A percentile compares a stretch with the other conserved stretches of the same genome.
These are phyloP conservation scores for Caenorhabditis virilis DNA, from an alignment of 2,888 invertebrate genomes.

Conservation along the genomic window DNA sequence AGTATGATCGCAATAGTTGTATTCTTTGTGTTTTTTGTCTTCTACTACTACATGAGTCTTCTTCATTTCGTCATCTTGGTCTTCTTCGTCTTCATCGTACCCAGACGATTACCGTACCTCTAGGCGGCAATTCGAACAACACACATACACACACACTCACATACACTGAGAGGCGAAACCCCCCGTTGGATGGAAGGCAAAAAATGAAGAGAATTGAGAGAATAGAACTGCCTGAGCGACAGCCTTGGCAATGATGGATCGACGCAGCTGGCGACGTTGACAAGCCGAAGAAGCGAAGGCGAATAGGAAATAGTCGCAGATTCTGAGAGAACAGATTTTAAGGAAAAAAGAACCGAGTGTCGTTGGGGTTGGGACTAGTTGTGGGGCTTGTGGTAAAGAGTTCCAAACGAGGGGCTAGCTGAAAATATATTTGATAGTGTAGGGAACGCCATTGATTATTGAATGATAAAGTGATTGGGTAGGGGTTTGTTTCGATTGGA, in stretches of 20 bases:
- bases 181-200: too few species aligned
- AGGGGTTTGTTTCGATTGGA: too few species aligned
- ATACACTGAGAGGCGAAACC: constrained; percentile 1
- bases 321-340: background rate
- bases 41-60: constrained; percentile 4
- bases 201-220: constrained; percentile 24
- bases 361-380: background rate
- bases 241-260: constrained; percentile 65
- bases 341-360: constrained; percentile 4
- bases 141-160: background rate
- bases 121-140: constrained; percentile 35
- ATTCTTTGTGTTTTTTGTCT: background rate
- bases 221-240: constrained; percentile 17
- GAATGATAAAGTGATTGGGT: too few species aligned
- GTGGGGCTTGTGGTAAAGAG: background rate
- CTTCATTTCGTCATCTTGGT: constrained; percentile 5
- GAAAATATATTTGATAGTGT: too few species aligned
- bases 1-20: too few species aligned
- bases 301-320: background rate
- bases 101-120: constrained; percentile 41
- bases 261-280: constrained; percentile 61
- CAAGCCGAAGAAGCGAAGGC: constrained; percentile 41
- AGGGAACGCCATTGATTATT: too few species aligned
- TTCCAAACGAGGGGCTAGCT: too few species aligned
- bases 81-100: constrained; percentile 20